phyloP scores from a whole-genome alignment of 2,888 invertebrate genomes.

The Altica lythri region DNA sequence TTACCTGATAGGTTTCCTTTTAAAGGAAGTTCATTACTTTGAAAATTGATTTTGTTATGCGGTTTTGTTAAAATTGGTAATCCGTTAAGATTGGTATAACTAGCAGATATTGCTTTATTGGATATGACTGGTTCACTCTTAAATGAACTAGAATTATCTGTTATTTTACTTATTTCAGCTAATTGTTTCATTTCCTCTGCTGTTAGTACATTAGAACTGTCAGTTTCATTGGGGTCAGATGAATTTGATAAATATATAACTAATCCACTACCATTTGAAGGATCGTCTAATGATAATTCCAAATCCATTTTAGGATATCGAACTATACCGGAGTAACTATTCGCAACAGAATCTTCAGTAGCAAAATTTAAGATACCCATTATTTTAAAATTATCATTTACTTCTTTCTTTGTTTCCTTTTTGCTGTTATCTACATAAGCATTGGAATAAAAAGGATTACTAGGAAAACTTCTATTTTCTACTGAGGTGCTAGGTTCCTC shows the following conservation, averaged over 20 bases:
- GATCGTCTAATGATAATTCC: conserved; percentile 18
- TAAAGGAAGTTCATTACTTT: conserved; percentile 41
- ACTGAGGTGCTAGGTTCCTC: conserved; percentile 43
- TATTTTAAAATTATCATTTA: conserved; percentile 46
- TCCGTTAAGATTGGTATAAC: conserved; percentile 68
- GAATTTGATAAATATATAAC: conserved; percentile 41
- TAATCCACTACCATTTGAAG: conserved; percentile 29
- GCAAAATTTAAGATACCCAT: conserved; percentile 50
- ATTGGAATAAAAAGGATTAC: conserved; percentile 25
- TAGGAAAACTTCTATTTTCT: conserved; percentile 51
- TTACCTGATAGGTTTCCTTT: conserved; percentile 50
- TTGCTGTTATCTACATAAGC: conserved; percentile 34
- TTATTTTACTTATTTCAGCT: conserved; percentile 63
- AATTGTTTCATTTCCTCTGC: conserved; percentile 59
- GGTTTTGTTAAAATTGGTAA: conserved; percentile 70
- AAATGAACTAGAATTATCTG: conserved; percentile 58
- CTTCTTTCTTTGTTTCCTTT: conserved; percentile 29
- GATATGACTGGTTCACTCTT: conserved; percentile 62
- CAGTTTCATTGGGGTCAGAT: conserved; percentile 34
- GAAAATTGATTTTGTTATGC: conserved; percentile 60
- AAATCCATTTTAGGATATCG: conserved; percentile 46
- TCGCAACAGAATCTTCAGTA: conserved; percentile 40
- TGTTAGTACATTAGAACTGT: conserved; percentile 40
- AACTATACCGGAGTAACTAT: conserved; percentile 35
- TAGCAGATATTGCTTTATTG: conserved; percentile 66